Evolutionary conservation across 2,888 invertebrate species (phyloP).

Genomic region (Branchellion lobata): DNA sequence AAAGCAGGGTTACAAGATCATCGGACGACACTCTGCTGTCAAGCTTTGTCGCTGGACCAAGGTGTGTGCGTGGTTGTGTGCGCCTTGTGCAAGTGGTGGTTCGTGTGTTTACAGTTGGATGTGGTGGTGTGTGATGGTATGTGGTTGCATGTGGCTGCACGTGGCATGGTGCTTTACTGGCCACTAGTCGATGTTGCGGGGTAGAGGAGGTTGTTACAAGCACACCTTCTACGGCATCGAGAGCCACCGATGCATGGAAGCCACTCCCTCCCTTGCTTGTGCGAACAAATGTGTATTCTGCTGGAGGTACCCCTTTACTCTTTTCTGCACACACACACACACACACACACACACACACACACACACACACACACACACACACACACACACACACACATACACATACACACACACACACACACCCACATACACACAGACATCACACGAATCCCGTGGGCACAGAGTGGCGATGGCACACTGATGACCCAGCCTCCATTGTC

Average conservation of each 20-base stretch:
- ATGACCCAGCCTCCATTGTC: conserved; percentile 65
- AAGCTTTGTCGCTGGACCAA: conserved; percentile 69
- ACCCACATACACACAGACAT: conserved; percentile 56
- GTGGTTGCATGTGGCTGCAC: not conserved
- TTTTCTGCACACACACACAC: conserved; percentile 20
- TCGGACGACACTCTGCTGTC: conserved; percentile 68
- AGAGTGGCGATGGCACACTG: conserved; percentile 69
- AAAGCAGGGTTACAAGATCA: conserved; percentile 67
- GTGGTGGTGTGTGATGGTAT: too few relatives aligned
- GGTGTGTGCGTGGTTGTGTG: conserved; percentile 57
- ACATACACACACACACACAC: not conserved
- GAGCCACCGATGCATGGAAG: conserved; percentile 68
- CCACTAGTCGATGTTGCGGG: conserved; percentile 64
- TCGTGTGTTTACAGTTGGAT: not conserved
- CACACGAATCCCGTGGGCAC: conserved; percentile 67
- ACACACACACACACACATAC: conserved; percentile 32
- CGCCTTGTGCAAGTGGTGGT: not conserved
- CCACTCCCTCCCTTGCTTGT: conserved; percentile 68
- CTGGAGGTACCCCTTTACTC: conserved; percentile 66
- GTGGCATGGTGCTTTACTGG: too few relatives aligned
- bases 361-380: conserved; percentile 33
- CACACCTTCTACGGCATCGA: conserved; percentile 69
- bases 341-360: conserved; percentile 32
- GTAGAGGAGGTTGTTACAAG: conserved; percentile 68
- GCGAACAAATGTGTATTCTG: conserved; percentile 70